phyloP scores from a whole-genome alignment of 2,888 invertebrate genomes.

The Penaeus monodon region DNA sequence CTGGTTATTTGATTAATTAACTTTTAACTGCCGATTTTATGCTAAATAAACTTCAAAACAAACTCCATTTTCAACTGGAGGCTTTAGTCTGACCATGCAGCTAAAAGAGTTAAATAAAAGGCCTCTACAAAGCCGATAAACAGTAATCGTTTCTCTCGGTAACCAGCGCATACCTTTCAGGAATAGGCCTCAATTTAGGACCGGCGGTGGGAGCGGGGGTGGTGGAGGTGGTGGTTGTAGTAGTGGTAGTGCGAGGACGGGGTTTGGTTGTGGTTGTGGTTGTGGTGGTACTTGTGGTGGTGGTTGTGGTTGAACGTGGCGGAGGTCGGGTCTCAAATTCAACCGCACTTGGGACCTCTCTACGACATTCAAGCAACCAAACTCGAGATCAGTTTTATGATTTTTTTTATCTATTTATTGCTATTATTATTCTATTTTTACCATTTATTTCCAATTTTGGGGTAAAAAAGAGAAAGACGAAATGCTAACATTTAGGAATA shows the following conservation, averaged over 20 bases:
- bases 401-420: no score
- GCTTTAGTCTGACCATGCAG: neutral
- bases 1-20: slow-evolving; percentile 39
- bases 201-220: slow-evolving; percentile 25
- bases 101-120: neutral
- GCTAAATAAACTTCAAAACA: no score
- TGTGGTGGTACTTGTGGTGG: slow-evolving; percentile 51
- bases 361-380: slow-evolving; percentile 1
- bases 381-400: neutral
- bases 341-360: slow-evolving; percentile 27
- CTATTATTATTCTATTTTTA: no score
- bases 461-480: no score
- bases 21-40: no score
- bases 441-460: no score
- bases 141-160: neutral
- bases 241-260: slow-evolving; percentile 29
- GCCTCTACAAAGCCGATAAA: neutral
- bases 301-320: slow-evolving; percentile 22
- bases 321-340: slow-evolving; percentile 41
- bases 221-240: slow-evolving; percentile 42
- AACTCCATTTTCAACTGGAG: neutral
- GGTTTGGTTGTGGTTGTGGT: slow-evolving; percentile 43
- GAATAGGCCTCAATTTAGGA: slow-evolving; percentile 47
- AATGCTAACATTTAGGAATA: no score
- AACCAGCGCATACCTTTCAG: slow-evolving; percentile 61